Base-by-base conservation (phyloP, 2,113 vertebrate genomes). In the Lutjanus erythropterus region DNA sequence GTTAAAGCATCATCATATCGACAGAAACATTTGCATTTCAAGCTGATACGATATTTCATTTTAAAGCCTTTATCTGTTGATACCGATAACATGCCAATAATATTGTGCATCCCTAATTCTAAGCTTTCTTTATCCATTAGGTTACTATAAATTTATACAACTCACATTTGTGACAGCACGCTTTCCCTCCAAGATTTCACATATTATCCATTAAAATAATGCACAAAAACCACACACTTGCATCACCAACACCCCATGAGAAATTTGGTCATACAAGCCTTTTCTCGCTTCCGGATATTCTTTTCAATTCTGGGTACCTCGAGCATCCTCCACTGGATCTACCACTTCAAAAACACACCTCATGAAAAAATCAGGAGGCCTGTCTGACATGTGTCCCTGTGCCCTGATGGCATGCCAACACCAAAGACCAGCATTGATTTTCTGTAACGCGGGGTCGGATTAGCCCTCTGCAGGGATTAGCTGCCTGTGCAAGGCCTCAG, bases 401-500 rank as follows among this genome's bases (percentile, higher is more conserved):
- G 94, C 94, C 95, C 93, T 92, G 95, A 94, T 95, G 95, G 90
- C 92, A 91, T 91, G 91, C 91, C 78, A 72, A 93, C 92, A 94
- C 91, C 92, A 78, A 95, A 95, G 95, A 94, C 90, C 93, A 81
- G 83, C 94, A 96, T 95, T 95, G 95, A 96, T 96, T 97, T 96
- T 95, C 95, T 96, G 92, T 95, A 94, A 94, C 94, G 89, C 87
- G 80, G 92, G 94, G 93, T 94, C 89, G 93, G 95, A 96, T 96
- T 96, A 95, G 93, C 93, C 92, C 94, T 95, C 94, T 96, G 81
- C 92, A 94, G 95, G 94, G 95, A 95, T 96, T 95, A 95, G 93
- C 94, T 95, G 91, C 95, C 94, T 95, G 91, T 94, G 93, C 88
- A 92, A 88, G 84, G 94, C 96, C 95, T 94, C 93, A 5, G 92